A percentile compares a stretch with the other conserved stretches of the same genome.
Conservation (phyloP, 2,888 invertebrate species). For the Aleiodes testaceus region DNA sequence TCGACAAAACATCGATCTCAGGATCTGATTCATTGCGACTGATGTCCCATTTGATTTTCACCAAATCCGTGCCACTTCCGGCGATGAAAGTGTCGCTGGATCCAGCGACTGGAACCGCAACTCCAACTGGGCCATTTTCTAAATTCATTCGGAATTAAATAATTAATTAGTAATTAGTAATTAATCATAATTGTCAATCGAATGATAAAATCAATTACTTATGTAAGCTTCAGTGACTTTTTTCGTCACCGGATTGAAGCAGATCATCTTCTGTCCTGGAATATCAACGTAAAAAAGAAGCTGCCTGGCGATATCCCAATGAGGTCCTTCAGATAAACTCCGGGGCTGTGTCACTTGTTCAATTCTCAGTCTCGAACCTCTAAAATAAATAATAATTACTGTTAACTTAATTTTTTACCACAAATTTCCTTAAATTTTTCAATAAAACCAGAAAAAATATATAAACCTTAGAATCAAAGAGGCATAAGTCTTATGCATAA, state of each 20-base stretch:
- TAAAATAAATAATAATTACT: not conserved
- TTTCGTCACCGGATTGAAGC: constrained; percentile 75
- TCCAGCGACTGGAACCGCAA: constrained; percentile 70
- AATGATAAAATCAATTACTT: constrained; percentile 50
- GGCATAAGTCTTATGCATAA: too few relatives aligned
- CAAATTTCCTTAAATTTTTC: too few relatives aligned
- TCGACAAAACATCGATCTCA: constrained; percentile 62
- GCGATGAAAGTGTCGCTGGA: constrained; percentile 68
- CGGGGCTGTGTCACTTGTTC: constrained; percentile 57
- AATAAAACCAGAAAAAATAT: too few relatives aligned
- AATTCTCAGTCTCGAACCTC: constrained; percentile 26
- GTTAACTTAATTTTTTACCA: too few relatives aligned
- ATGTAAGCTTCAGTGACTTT: constrained; percentile 58
- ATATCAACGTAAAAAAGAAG: constrained; percentile 80
- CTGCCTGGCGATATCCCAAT: constrained; percentile 76
- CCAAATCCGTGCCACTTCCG: constrained; percentile 70
- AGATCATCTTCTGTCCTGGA: constrained; percentile 73
- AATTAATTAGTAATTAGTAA: not conserved
- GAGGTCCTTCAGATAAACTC: constrained; percentile 78
- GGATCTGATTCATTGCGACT: constrained; percentile 53
- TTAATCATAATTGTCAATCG: not conserved
- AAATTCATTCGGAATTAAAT: not conserved
- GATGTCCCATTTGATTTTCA: constrained; percentile 74
- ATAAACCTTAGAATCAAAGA: too few relatives aligned
- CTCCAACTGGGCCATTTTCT: constrained; percentile 61